phyloP scores from a whole-genome alignment of 2,797 vertebrate species.

The Lutjanus campechanus region DNA sequence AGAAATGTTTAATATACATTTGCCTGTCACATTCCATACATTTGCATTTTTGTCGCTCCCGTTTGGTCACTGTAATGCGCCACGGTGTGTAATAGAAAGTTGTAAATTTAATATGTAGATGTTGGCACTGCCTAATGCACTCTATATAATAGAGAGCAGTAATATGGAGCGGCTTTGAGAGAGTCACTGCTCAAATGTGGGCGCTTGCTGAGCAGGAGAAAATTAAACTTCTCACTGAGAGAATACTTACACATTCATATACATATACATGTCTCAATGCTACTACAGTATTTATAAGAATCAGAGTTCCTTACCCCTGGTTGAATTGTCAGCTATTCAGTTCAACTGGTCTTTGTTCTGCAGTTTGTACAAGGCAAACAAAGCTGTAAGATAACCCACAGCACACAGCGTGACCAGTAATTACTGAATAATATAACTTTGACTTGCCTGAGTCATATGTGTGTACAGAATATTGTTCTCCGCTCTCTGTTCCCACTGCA shows the following conservation, averaged over 20 bases:
- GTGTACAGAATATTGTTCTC: slow-evolving; percentile 6
- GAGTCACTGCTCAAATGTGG: slow-evolving; percentile 22
- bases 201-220: slow-evolving; percentile 16
- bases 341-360: slow-evolving; percentile 22
- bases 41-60: slow-evolving; percentile 26
- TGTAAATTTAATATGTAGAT: slow-evolving; percentile 60
- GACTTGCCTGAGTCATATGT: slow-evolving; percentile 2
- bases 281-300: slow-evolving; percentile 3
- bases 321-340: neutral
- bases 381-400: slow-evolving; percentile 9
- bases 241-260: slow-evolving; percentile 1
- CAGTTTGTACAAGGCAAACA: slow-evolving; percentile 32
- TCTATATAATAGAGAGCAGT: slow-evolving; percentile 50
- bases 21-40: neutral
- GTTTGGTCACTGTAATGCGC: slow-evolving; percentile 35
- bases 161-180: slow-evolving; percentile 40
- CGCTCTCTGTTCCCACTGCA: neutral
- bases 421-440: neutral
- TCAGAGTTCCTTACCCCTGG: slow-evolving; percentile 7
- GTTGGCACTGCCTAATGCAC: slow-evolving; percentile 47
- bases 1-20: slow-evolving; percentile 11
- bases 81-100: slow-evolving; percentile 32
- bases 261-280: neutral
- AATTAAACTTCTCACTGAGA: slow-evolving; percentile 29
- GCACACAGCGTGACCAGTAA: neutral